phyloP scores from a whole-genome alignment of 2,113 vertebrate species.

The Isichthys henryi region DNA sequence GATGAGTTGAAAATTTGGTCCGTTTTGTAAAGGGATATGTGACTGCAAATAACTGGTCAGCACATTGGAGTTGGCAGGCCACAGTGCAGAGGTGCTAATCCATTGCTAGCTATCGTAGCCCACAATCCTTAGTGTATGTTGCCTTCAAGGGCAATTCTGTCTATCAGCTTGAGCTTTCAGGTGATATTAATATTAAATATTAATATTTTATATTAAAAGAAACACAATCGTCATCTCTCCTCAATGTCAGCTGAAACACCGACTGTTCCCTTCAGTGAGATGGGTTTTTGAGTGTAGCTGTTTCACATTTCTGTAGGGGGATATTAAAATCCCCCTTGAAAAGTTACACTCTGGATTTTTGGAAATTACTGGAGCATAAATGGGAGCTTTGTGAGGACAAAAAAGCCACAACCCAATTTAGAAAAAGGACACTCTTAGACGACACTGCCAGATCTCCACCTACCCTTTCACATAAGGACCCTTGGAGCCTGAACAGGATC shows the following conservation, averaged over 20 bases:
- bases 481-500: background rate
- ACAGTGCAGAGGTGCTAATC: background rate
- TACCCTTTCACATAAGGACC: background rate
- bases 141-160: background rate
- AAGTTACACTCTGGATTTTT: conserved; percentile 1
- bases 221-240: background rate
- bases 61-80: background rate
- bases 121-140: background rate
- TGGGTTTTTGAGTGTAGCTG: conserved; percentile 12
- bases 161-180: background rate
- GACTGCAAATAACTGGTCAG: background rate
- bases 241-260: background rate
- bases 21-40: background rate
- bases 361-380: background rate
- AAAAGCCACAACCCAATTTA: background rate
- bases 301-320: background rate
- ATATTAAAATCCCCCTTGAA: conserved; percentile 3
- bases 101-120: background rate
- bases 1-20: background rate
- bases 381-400: background rate
- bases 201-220: conserved; percentile 11
- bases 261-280: background rate
- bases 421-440: conserved; percentile 11
- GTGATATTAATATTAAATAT: too few relatives aligned
- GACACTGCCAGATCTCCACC: background rate